These are phyloP conservation scores for Gymnogyps californianus DNA, from an alignment of 2,113 vertebrate species.

Conservation along the genomic window DNA sequence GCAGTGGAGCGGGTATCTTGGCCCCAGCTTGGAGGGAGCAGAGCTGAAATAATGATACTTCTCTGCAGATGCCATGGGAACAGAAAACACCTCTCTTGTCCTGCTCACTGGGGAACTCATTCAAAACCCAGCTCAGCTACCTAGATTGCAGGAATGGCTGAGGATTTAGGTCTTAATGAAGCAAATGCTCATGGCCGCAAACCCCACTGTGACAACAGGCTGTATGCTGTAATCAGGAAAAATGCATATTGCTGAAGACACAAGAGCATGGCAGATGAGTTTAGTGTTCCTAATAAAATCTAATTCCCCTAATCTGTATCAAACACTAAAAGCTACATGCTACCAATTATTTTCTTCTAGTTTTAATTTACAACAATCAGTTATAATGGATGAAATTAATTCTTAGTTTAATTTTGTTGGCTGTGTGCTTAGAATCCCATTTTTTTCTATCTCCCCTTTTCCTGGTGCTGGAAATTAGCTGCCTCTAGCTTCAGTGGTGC, in stretches of 20 bases:
- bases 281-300: conserved; percentile 46
- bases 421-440: background rate
- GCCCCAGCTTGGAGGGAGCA: background rate
- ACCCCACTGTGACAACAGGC: background rate
- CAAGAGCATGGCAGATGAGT: background rate
- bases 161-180: background rate
- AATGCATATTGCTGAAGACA: background rate
- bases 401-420: conserved; percentile 60
- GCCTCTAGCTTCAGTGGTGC: background rate
- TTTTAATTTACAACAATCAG: conserved; percentile 68
- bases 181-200: background rate
- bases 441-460: background rate
- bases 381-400: conserved; percentile 66
- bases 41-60: background rate
- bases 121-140: background rate
- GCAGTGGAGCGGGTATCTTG: background rate
- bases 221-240: background rate
- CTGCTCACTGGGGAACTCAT: background rate
- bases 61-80: background rate
- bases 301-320: conserved; percentile 64
- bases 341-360: conserved; percentile 57
- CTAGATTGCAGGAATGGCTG: background rate
- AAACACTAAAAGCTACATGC: conserved; percentile 55
- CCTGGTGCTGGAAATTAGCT: conserved; percentile 1
- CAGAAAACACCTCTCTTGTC: background rate